phyloP scores from a whole-genome alignment of 2,113 vertebrate species.

The Cettia cetti region DNA sequence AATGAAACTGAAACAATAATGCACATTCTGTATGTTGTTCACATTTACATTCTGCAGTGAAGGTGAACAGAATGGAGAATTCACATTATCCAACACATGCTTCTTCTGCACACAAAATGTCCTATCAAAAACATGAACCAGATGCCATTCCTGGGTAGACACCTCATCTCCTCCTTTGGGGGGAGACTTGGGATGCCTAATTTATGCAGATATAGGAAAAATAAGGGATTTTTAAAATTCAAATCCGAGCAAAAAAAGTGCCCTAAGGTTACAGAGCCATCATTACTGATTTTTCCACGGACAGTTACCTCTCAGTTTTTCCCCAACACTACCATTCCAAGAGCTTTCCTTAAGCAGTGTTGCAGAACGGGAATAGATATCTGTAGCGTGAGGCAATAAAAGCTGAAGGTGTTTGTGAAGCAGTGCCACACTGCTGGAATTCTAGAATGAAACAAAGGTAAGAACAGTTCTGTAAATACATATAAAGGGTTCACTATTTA shows the following conservation, averaged over 20 bases:
- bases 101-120: not conserved
- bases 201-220: not conserved
- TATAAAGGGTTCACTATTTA: not conserved
- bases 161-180: not conserved
- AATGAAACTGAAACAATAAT: not conserved
- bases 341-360: slow-evolving; percentile 90
- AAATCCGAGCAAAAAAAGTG: not conserved
- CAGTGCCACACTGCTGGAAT: slow-evolving; percentile 94
- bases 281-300: not conserved
- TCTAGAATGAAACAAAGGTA: slow-evolving; percentile 69
- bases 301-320: slow-evolving; percentile 88
- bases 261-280: not conserved
- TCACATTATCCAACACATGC: not conserved
- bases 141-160: not conserved
- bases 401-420: slow-evolving; percentile 98
- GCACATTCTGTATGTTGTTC: not conserved
- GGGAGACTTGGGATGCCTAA: not conserved
- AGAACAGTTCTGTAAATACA: not conserved
- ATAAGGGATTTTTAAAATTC: not conserved
- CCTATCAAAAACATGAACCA: not conserved
- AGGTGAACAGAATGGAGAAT: not conserved
- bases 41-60: not conserved
- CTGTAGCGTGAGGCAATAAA: slow-evolving; percentile 92
- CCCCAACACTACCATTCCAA: slow-evolving; percentile 91
- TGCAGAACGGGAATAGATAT: slow-evolving; percentile 93